phyloP scores from a whole-genome alignment of 2,113 vertebrate genomes.

The Hyperoodon ampullatus region DNA sequence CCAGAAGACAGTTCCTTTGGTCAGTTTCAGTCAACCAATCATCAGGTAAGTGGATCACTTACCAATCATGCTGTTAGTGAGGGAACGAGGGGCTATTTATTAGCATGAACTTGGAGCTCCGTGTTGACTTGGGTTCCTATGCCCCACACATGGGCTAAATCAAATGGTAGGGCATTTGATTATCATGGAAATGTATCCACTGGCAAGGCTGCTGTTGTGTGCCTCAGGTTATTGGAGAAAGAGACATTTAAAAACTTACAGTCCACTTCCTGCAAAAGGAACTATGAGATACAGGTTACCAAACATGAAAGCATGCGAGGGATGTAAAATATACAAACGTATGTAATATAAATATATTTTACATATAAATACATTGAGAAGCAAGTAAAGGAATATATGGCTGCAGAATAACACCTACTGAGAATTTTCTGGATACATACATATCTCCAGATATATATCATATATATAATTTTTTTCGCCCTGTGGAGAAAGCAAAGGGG shows the following conservation, averaged over 20 bases:
- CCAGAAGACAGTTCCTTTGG: background rate
- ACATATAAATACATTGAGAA: too few relatives aligned
- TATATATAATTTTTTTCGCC: background rate
- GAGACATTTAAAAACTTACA: background rate
- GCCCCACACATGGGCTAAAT: accelerated
- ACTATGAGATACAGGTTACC: background rate
- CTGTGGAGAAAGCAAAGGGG: background rate
- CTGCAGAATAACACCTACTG: background rate
- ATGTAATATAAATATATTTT: background rate
- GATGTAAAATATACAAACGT: background rate
- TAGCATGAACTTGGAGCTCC: too few relatives aligned
- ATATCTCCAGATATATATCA: background rate
- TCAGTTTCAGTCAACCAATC: accelerated
- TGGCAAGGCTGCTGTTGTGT: background rate
- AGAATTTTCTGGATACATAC: background rate
- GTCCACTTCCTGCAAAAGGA: background rate
- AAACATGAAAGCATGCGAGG: background rate
- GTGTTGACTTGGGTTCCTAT: accelerated
- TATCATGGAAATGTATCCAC: accelerated
- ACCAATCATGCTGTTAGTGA: accelerated
- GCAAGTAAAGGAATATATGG: background rate
- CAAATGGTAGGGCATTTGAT: background rate
- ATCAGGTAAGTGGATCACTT: background rate
- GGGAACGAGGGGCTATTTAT: too few relatives aligned
- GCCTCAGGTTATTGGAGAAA: background rate